Evolutionary conservation across 1,140 invertebrate species (phyloP).

Genomic region (Drosophila obscura): DNA sequence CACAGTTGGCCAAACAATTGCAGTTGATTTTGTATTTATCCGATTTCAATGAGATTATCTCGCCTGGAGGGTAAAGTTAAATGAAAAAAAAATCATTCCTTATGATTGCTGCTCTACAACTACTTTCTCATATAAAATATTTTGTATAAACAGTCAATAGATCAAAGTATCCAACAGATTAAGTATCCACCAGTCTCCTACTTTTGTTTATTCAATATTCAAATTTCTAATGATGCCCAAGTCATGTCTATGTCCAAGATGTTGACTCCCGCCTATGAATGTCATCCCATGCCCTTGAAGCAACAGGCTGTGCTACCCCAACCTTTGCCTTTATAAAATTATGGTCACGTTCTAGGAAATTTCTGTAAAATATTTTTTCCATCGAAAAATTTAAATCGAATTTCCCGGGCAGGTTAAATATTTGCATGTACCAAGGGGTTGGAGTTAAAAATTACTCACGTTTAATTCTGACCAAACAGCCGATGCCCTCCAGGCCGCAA

Average conservation of each 20-base stretch:
- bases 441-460: slow-evolving; percentile 84
- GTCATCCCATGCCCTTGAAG: slow-evolving; percentile 23
- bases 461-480: slow-evolving; percentile 86
- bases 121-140: no score
- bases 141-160: no score
- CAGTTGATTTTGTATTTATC: slow-evolving; percentile 85
- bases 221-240: neutral
- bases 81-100: neutral
- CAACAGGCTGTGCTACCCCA: slow-evolving; percentile 33
- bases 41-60: slow-evolving; percentile 84
- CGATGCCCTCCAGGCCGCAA: slow-evolving; percentile 86
- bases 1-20: slow-evolving; percentile 86
- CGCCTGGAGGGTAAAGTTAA: slow-evolving; percentile 65
- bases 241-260: slow-evolving; percentile 1
- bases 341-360: slow-evolving; percentile 59
- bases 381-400: slow-evolving; percentile 48
- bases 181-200: neutral
- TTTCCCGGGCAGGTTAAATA: slow-evolving; percentile 56
- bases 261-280: slow-evolving; percentile 29
- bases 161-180: no score
- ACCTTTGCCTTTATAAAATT: slow-evolving; percentile 31
- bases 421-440: slow-evolving; percentile 55
- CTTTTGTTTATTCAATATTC: no score
- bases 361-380: slow-evolving; percentile 44
- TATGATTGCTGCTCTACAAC: no score